Percentiles rank a stretch among this genome's conserved stretches.
phyloP scores from a whole-genome alignment of 1,140 invertebrate species.

The Rhopalosiphum padi region DNA sequence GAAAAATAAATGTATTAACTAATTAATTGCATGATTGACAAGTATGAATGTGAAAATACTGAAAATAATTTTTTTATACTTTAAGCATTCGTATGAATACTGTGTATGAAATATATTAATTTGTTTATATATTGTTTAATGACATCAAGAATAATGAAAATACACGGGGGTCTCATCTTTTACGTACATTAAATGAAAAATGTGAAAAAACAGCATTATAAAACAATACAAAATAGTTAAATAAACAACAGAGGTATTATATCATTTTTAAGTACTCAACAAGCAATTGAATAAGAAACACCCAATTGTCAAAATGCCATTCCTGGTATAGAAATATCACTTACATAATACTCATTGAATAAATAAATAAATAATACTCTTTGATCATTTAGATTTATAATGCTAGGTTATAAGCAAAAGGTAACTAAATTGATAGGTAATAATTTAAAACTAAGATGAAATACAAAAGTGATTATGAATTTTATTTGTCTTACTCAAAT shows the following conservation, averaged over 20 bases:
- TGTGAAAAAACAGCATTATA: not conserved
- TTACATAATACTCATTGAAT: not conserved
- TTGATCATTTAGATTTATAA: slow-evolving; percentile 22
- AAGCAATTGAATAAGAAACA: slow-evolving; percentile 27
- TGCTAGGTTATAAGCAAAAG: slow-evolving; percentile 16
- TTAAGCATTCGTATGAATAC: not conserved
- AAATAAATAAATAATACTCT: slow-evolving; percentile 28
- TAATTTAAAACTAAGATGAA: slow-evolving; percentile 49
- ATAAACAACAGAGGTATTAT: not conserved
- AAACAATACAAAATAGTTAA: not conserved
- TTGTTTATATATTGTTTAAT: not conserved
- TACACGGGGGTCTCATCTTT: not conserved
- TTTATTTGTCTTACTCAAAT: slow-evolving; percentile 54
- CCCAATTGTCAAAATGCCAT: not conserved
- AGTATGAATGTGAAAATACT: not conserved
- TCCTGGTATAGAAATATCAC: not conserved
- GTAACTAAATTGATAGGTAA: slow-evolving; percentile 50
- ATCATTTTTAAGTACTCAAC: not conserved
- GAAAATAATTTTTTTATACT: not conserved
- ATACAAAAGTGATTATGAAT: slow-evolving; percentile 52
- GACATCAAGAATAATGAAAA: not conserved
- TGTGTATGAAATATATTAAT: slow-evolving; percentile 20
- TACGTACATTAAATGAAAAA: not conserved
- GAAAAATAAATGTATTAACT: not conserved
- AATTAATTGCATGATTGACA: not conserved